Evolutionary conservation across 2,888 invertebrate genomes (phyloP), one percentile per base, ranked within the genome.

Genomic region (Buathra laborator): DNA sequence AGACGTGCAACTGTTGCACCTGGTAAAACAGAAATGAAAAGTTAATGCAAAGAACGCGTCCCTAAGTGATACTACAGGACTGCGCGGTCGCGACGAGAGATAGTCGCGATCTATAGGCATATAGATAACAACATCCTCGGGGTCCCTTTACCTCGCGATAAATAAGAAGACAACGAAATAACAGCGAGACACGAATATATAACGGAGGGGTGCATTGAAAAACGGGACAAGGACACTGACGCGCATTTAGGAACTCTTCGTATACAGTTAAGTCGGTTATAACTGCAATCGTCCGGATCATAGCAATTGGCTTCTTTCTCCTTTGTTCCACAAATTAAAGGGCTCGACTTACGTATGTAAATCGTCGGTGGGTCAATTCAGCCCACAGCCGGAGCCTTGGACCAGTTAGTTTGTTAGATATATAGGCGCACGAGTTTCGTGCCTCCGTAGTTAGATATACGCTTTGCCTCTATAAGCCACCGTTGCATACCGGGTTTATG

Each of bases 251-350:
- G 71, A 12, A 37, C 51, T 74, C 32, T 64, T 48, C 5, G 67
- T 53, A 56, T 51, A 64, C 56, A 32, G 68, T 67, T 71, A 46
- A 10, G 68, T 74, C 83, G 51, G 70, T 70, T 62, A 46, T 64
- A 83, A 83, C 79, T 75, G 79, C 74, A 83, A 79, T 79, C 37
- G 67, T 79, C 74, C 83, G 83, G 78, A 83, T 79, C 75, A 79
- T 70, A 66, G 24, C 68, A 83, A 83, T 79, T 51, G 75, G 44
- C 66, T 79, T 79, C 72, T 70, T 64, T 75, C 70, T 70, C 67
- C 78, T 79, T 79, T 83, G 83, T 83, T 79, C 83, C 75, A 66
- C 79, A 75, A 78, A 79, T 79, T 70, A 83, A 83, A 79, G 78
- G 83, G 68, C 79, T 79, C 70, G 74, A 83, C 62, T 68, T 32